phyloP scores from a whole-genome alignment of 2,797 vertebrate species.

The Sebastolobus altivelis region DNA sequence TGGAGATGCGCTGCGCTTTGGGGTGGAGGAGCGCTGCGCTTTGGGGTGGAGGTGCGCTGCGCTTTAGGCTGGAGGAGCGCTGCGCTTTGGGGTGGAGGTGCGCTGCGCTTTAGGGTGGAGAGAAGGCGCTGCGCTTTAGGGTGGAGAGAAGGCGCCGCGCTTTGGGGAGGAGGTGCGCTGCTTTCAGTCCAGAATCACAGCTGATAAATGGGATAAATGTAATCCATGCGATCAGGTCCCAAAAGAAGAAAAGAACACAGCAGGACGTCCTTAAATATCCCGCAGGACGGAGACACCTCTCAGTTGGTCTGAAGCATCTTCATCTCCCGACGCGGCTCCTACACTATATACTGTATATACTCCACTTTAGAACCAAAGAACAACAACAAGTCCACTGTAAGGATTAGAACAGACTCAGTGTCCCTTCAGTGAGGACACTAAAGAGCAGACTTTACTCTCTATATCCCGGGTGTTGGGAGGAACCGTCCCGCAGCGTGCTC shows the following conservation, averaged over 20 bases:
- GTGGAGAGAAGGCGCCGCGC: slow-evolving; percentile 70
- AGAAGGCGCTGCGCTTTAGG: slow-evolving; percentile 65
- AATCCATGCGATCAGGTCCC: slow-evolving; percentile 69
- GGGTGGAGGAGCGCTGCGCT: too few relatives aligned
- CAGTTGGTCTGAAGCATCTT: slow-evolving; percentile 55
- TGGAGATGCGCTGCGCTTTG: too few relatives aligned
- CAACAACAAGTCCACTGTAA: slow-evolving; percentile 22
- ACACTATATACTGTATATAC: not conserved
- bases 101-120: slow-evolving; percentile 17
- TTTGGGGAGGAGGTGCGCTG: slow-evolving; percentile 33
- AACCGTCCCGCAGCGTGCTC: slow-evolving; percentile 36
- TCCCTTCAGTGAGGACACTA: not conserved
- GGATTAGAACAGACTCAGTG: not conserved
- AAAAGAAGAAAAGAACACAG: not conserved
- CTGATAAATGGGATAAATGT: slow-evolving; percentile 30
- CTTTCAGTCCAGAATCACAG: slow-evolving; percentile 34
- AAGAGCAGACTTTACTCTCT: slow-evolving; percentile 7
- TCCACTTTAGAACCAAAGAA: slow-evolving; percentile 35
- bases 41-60: too few relatives aligned
- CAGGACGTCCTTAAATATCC: slow-evolving; percentile 57
- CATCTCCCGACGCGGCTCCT: slow-evolving; percentile 12
- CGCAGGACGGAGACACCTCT: slow-evolving; percentile 51
- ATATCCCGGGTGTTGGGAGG: slow-evolving; percentile 31
- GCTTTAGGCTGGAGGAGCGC: too few relatives aligned
- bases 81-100: too few relatives aligned